phyloP scores from a whole-genome alignment of 2,113 vertebrate genomes.

The Rattus rattus region DNA sequence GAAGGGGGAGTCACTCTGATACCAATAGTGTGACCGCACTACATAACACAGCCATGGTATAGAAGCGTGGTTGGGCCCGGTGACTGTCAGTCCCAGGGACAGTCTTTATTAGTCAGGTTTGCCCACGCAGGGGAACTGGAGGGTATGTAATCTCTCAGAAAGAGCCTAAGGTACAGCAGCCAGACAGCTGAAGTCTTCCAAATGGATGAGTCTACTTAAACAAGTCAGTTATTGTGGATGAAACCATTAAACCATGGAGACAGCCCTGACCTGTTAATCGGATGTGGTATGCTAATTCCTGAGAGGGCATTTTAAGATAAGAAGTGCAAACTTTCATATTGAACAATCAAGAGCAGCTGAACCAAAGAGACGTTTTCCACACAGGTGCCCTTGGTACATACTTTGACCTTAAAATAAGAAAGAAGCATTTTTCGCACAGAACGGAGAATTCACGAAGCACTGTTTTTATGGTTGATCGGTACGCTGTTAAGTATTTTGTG shows the following conservation, averaged over 20 bases:
- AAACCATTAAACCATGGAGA: slow-evolving; percentile 33
- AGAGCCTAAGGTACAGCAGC: slow-evolving; percentile 51
- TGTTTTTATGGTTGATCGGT: not conserved
- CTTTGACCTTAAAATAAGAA: slow-evolving; percentile 13
- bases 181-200: slow-evolving; percentile 61
- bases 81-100: not conserved
- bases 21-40: not conserved
- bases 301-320: slow-evolving; percentile 47
- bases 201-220: slow-evolving; percentile 54
- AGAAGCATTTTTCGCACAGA: not conserved
- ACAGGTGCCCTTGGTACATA: not conserved
- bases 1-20: not conserved
- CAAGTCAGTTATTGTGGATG: not conserved
- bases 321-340: not conserved
- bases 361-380: slow-evolving; percentile 50
- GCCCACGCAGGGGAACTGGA: slow-evolving; percentile 45
- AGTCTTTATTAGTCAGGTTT: slow-evolving; percentile 72
- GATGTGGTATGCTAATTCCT: not conserved
- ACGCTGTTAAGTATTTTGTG: not conserved
- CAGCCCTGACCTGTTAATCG: not conserved
- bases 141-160: slow-evolving; percentile 71
- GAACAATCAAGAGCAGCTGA: not conserved
- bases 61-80: not conserved
- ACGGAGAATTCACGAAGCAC: not conserved
- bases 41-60: not conserved